A percentile compares a stretch with the other conserved stretches of the same genome.
Conservation (phyloP, 2,888 invertebrate species). For the Hypomecis punctinalis region DNA sequence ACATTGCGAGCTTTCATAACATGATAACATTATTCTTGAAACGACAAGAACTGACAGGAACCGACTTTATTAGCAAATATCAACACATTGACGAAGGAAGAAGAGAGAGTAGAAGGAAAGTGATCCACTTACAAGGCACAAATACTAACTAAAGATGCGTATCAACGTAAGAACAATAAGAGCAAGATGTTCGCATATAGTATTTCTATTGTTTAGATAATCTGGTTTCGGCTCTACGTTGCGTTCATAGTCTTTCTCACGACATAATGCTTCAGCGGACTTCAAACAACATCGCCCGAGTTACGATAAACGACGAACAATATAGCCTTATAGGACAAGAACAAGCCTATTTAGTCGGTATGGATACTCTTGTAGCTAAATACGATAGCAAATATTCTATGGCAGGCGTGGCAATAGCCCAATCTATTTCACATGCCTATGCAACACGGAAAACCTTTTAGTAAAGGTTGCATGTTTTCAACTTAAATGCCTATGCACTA, state of each 20-base stretch:
- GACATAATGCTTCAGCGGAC: conserved; percentile 31
- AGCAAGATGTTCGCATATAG: conserved; percentile 6
- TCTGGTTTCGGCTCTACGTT: conserved; percentile 7
- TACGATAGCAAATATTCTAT: conserved; percentile 37
- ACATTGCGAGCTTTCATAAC: conserved; percentile 15
- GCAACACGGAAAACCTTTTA: conserved; percentile 45
- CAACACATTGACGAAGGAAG: background rate
- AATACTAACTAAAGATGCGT: background rate
- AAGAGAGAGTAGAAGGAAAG: background rate
- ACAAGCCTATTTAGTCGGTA: conserved; percentile 33
- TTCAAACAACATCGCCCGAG: conserved; percentile 28
- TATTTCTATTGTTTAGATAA: conserved; percentile 12
- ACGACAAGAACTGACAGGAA: conserved; percentile 10
- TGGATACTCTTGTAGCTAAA: conserved; percentile 33
- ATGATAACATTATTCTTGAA: conserved; percentile 14
- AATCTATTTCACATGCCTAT: conserved; percentile 40
- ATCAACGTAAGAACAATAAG: background rate
- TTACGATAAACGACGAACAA: conserved; percentile 39
- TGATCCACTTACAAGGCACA: background rate
- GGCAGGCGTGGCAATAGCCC: conserved; percentile 40
- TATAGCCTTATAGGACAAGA: conserved; percentile 39
- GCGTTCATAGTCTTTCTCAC: conserved; percentile 26
- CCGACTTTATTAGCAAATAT: conserved; percentile 1
- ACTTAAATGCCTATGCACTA: conserved; percentile 31
- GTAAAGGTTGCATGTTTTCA: conserved; percentile 39